Evolutionary conservation across 1,140 invertebrate species (phyloP).

Genomic region (Polypedilum pembai): DNA sequence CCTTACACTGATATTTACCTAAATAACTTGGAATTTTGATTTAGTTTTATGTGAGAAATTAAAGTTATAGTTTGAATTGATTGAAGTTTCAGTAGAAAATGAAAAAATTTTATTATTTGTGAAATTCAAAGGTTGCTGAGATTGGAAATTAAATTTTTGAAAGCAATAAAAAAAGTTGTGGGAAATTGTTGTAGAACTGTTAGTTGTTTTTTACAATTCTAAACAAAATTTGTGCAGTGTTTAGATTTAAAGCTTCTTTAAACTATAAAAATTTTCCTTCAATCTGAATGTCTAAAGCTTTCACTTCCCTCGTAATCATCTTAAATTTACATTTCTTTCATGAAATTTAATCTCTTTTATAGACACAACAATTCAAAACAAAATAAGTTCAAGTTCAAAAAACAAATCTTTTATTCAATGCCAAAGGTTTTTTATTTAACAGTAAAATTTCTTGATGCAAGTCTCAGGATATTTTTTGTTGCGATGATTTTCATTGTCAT

Average conservation of each 20-base stretch:
- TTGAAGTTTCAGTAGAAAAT: background rate
- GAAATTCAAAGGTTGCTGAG: background rate
- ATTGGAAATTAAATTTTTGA: background rate
- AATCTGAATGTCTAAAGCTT: too few relatives aligned
- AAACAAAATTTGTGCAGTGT: too few relatives aligned
- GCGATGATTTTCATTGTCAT: background rate
- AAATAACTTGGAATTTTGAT: constrained; percentile 3
- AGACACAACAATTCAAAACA: too few relatives aligned
- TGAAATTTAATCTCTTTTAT: too few relatives aligned
- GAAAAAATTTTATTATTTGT: background rate
- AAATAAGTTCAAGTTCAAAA: too few relatives aligned
- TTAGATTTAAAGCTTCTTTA: too few relatives aligned
- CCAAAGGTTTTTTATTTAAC: background rate
- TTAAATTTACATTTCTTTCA: too few relatives aligned
- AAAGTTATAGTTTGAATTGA: background rate
- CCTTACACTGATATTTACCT: background rate
- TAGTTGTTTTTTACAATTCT: too few relatives aligned
- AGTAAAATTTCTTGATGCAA: background rate
- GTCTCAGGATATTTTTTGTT: background rate
- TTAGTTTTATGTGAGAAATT: background rate
- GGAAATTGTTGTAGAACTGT: too few relatives aligned
- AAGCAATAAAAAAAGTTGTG: background rate
- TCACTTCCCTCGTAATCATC: too few relatives aligned
- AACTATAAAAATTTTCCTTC: too few relatives aligned
- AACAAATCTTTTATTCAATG: background rate